phyloP scores from a whole-genome alignment of 2,888 invertebrate genomes.

The Acanthosepion esculentum region DNA sequence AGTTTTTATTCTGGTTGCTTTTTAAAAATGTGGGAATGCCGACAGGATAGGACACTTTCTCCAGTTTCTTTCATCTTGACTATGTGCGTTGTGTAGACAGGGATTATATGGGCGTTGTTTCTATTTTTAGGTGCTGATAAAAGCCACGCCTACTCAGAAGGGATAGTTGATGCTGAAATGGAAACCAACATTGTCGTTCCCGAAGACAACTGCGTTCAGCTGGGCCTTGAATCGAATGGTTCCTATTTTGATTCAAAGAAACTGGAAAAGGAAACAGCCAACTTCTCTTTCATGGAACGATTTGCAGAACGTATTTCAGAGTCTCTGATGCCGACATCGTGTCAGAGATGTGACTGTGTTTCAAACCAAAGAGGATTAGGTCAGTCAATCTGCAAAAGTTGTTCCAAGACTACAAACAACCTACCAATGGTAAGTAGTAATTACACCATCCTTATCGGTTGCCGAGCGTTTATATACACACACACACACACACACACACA shows the following conservation, averaged over 20 bases:
- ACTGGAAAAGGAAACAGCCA: slow-evolving; percentile 55
- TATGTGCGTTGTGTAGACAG: no score
- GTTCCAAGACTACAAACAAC: slow-evolving; percentile 49
- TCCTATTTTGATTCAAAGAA: slow-evolving; percentile 80
- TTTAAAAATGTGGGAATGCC: no score
- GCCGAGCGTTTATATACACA: no score
- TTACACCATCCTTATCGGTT: background rate
- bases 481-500: no score
- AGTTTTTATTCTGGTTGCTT: no score
- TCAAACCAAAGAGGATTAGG: slow-evolving; percentile 74
- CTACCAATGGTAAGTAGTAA: background rate
- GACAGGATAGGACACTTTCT: no score
- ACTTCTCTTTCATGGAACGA: slow-evolving; percentile 70
- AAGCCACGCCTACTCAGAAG: slow-evolving; percentile 84
- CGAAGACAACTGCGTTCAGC: slow-evolving; percentile 79
- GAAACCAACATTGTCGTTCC: slow-evolving; percentile 74
- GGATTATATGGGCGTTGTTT: background rate
- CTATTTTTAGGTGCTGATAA: background rate
- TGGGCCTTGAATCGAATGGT: slow-evolving; percentile 81
- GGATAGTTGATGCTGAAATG: slow-evolving; percentile 83
- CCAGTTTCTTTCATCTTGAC: no score
- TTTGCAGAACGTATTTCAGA: slow-evolving; percentile 71
- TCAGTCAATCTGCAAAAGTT: slow-evolving; percentile 71
- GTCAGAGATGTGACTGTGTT: slow-evolving; percentile 76
- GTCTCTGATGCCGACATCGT: slow-evolving; percentile 71